Evolutionary conservation across 2,113 vertebrate species (phyloP), one percentile per base, ranked within the genome.

Genomic region (Periophthalmodon schlosseri): DNA sequence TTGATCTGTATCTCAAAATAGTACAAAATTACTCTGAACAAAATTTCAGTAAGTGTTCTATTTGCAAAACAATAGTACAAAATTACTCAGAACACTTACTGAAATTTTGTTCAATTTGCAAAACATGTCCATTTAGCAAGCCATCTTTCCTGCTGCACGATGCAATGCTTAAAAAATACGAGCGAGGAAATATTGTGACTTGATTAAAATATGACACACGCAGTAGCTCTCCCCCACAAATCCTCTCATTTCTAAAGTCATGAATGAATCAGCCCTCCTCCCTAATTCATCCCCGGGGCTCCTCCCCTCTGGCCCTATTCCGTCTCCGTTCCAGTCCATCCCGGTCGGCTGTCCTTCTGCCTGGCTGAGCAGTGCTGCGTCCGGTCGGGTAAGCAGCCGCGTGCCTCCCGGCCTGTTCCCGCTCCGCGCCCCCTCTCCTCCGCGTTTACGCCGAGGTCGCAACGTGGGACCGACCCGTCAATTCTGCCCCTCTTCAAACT

Each of bases 331-430:
- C 68, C 28, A 10, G 68, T 60, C 44, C 68, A 69, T 68, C 71
- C 70, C 66, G 28, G 36, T 63, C 44, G 47, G 50, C 23, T 56
- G 20, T n/a, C 70, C 86, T 84, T 90, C 82, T 44, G 78, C 80
- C 76, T 78, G 80, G 63, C 74, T 77, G 83, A 83, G 69, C 72
- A 1, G 36, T 67, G 74, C 75, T 69, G 64, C 69, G 20, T 39
- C 71, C 5, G 71, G 61, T 72, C 23, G 72, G 77, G 68, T 73
- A 77, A 87, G 66, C 84, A 73, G 80, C 77, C 46, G 60, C 72
- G 54, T 73, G 85, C 87, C 90, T 83, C 11, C 57, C 78, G 78
- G 90, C 79, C 75, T 82, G 81, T 86, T 87, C 81, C 80, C 24
- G 21, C 79, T 77, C 69, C 2, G 20, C 74, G 12, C 67, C 81